These are phyloP conservation scores for Brachypodius melanocephalos DNA, from an alignment of 2,113 vertebrate genomes.

Conservation along the genomic window DNA sequence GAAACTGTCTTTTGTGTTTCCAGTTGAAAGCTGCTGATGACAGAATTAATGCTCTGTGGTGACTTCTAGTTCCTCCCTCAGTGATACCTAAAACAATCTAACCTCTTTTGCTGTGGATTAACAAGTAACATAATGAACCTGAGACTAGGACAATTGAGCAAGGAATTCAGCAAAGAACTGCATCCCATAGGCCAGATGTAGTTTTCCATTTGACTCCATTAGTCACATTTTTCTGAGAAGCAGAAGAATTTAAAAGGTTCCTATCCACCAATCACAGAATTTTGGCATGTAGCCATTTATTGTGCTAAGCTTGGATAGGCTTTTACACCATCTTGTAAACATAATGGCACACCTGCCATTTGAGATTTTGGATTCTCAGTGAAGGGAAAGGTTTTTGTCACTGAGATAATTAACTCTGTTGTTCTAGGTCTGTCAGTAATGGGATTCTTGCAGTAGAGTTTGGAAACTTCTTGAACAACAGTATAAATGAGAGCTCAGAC, in stretches of 20 bases:
- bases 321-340: neutral
- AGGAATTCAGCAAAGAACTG: neutral
- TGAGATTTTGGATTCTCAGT: neutral
- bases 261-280: neutral
- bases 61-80: neutral
- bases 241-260: neutral
- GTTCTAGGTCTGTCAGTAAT: conserved; percentile 77
- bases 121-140: neutral
- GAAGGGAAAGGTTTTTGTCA: neutral
- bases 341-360: neutral
- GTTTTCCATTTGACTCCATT: neutral
- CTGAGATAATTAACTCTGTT: neutral
- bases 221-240: neutral
- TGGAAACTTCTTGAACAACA: conserved; percentile 78
- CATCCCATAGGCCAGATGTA: neutral
- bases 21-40: neutral
- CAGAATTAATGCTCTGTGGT: neutral
- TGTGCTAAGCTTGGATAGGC: neutral
- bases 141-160: neutral
- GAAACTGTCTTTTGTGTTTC: neutral
- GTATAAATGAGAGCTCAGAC: conserved; percentile 74
- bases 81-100: neutral
- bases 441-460: conserved; percentile 84
- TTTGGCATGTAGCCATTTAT: neutral
- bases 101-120: neutral